phyloP scores from a whole-genome alignment of 1,140 invertebrate genomes.

The Oryzaephilus surinamensis region DNA sequence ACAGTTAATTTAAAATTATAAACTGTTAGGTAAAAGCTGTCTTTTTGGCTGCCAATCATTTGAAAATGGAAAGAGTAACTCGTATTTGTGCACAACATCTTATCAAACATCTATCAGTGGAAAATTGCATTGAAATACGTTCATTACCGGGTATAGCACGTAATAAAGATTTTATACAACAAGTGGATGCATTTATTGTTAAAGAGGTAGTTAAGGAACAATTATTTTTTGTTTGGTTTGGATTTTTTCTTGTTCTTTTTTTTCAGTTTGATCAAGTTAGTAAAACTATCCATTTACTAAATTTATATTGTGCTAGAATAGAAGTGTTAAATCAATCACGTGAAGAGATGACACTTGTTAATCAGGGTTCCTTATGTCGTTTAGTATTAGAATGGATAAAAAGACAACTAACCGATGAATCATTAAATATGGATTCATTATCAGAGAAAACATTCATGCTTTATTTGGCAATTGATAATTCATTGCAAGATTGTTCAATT shows the following conservation, averaged over 20 bases:
- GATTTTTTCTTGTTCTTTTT: conserved; percentile 2
- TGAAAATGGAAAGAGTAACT: conserved; percentile 63
- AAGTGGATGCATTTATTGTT: conserved; percentile 61
- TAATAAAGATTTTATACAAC: conserved; percentile 47
- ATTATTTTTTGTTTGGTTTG: neutral
- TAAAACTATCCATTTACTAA: conserved; percentile 43
- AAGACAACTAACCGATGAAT: conserved; percentile 40
- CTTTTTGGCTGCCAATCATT: conserved; percentile 58
- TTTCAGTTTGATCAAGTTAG: conserved; percentile 49
- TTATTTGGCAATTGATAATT: conserved; percentile 63
- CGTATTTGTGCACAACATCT: conserved; percentile 60
- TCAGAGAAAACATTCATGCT: conserved; percentile 60
- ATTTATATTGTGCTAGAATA: conserved; percentile 53
- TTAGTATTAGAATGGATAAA: conserved; percentile 61
- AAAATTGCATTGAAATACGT: conserved; percentile 61
- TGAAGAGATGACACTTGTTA: conserved; percentile 50
- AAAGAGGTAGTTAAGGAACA: conserved; percentile 54
- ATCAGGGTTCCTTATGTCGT: conserved; percentile 48
- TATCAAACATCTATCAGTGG: conserved; percentile 51
- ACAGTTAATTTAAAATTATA: neutral
- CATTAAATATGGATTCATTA: conserved; percentile 40
- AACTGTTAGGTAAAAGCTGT: conserved; percentile 51
- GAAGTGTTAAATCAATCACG: conserved; percentile 53
- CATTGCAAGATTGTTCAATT: conserved; percentile 67
- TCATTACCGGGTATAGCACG: conserved; percentile 54